phyloP scores from a whole-genome alignment of 2,888 invertebrate species.

The Hemistola chrysoprasaria region DNA sequence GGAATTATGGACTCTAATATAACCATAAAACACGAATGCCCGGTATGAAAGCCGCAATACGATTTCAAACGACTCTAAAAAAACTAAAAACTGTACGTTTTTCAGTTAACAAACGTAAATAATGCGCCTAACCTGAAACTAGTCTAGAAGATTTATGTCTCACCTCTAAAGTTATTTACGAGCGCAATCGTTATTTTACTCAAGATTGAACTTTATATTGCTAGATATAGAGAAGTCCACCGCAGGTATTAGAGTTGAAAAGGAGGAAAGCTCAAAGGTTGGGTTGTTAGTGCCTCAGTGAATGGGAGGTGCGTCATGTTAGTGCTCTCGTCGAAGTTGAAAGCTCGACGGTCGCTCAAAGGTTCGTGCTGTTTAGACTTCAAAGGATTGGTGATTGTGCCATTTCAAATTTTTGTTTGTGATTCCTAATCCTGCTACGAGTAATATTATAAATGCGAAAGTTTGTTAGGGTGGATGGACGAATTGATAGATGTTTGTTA shows the following conservation, averaged over 20 bases:
- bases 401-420: not conserved
- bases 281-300: constrained; percentile 13
- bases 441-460: too few species aligned
- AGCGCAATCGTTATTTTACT: constrained; percentile 44
- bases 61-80: constrained; percentile 32
- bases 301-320: constrained; percentile 17
- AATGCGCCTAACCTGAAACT: constrained; percentile 40
- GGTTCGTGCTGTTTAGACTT: not conserved
- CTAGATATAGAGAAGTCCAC: constrained; percentile 29
- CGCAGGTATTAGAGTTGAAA: constrained; percentile 33
- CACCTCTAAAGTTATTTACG: constrained; percentile 48
- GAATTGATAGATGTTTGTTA: too few species aligned
- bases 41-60: constrained; percentile 29
- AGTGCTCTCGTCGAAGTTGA: not conserved
- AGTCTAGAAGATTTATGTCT: constrained; percentile 43
- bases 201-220: constrained; percentile 38
- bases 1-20: constrained; percentile 27
- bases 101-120: constrained; percentile 46
- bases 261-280: constrained; percentile 34
- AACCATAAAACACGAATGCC: constrained; percentile 32
- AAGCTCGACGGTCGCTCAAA: not conserved
- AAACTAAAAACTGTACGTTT: constrained; percentile 32
- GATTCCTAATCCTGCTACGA: too few species aligned
- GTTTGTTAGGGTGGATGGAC: too few species aligned
- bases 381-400: constrained; percentile 1